Conservation (phyloP, 2,797 vertebrate genomes). For the Ficedula albicollis region DNA sequence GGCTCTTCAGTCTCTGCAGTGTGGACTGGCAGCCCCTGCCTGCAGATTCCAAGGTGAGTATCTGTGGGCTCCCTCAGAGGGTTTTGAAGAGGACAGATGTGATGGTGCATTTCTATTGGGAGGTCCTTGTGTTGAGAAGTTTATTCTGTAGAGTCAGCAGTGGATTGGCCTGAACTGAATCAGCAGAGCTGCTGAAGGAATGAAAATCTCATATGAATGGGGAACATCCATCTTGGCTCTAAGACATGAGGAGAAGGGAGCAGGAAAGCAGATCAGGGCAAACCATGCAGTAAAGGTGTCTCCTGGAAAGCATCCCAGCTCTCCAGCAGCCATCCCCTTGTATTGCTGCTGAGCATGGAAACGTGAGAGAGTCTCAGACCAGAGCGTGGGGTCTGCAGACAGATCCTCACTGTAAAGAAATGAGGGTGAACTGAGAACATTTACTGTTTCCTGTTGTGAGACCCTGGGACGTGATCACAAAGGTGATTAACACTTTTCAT, state of each 20-base stretch:
- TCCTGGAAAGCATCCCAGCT: no score
- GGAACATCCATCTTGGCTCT: neutral
- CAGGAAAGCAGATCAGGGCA: neutral
- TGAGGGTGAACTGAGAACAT: no score
- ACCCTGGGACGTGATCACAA: no score
- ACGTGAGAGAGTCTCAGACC: no score
- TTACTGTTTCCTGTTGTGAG: no score
- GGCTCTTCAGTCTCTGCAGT: slow-evolving; percentile 74
- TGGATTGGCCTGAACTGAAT: neutral
- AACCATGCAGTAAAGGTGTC: no score
- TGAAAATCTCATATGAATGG: neutral
- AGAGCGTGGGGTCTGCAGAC: no score
- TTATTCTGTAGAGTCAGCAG: neutral
- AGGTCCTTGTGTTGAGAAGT: neutral
- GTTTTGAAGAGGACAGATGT: neutral
- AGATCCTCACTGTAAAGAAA: no score
- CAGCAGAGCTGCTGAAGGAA: neutral
- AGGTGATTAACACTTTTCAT: no score
- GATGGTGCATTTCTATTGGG: neutral
- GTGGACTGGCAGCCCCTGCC: neutral
- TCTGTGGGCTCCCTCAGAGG: neutral
- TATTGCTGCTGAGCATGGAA: no score
- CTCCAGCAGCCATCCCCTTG: no score
- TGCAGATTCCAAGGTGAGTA: neutral
- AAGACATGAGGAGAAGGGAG: neutral